A percentile compares a stretch with the other conserved stretches of the same genome.
These are phyloP conservation scores for Frieseomelitta varia DNA, from an alignment of 1,140 invertebrate genomes.

Conservation along the genomic window DNA sequence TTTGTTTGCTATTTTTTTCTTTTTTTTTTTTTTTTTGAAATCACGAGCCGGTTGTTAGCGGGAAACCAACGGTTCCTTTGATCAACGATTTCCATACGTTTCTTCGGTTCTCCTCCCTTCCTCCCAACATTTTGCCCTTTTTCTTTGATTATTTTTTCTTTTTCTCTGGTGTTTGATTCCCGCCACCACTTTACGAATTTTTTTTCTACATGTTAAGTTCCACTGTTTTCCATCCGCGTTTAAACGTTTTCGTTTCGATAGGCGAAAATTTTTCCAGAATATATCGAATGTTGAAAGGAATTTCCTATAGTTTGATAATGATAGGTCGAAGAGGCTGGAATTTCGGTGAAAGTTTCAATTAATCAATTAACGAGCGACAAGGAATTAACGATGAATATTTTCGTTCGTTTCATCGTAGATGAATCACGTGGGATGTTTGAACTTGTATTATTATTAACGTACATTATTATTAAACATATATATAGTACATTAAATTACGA, in stretches of 20 bases:
- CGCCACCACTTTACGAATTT: background rate
- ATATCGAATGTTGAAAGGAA: background rate
- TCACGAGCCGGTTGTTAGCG: conserved; percentile 5
- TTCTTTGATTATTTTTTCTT: background rate
- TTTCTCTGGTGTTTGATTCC: background rate
- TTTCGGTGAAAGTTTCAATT: background rate
- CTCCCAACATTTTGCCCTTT: background rate
- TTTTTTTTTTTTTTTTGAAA: background rate
- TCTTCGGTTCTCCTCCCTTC: background rate
- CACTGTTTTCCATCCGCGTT: background rate
- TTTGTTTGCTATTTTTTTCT: too few species aligned
- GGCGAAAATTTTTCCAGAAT: background rate
- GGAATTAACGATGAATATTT: background rate
- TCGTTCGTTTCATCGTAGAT: background rate
- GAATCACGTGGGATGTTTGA: background rate
- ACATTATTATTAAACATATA: background rate
- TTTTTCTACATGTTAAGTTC: background rate
- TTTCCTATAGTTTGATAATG: background rate
- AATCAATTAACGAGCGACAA: background rate
- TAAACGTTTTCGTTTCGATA: background rate
- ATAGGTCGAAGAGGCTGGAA: background rate
- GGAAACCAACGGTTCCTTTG: conserved; percentile 18
- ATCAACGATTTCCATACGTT: conserved; percentile 21
- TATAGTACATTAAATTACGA: background rate
- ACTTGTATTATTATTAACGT: background rate